Conservation (phyloP, 2,113 vertebrate genomes). For the Corythornis vintsioides region DNA sequence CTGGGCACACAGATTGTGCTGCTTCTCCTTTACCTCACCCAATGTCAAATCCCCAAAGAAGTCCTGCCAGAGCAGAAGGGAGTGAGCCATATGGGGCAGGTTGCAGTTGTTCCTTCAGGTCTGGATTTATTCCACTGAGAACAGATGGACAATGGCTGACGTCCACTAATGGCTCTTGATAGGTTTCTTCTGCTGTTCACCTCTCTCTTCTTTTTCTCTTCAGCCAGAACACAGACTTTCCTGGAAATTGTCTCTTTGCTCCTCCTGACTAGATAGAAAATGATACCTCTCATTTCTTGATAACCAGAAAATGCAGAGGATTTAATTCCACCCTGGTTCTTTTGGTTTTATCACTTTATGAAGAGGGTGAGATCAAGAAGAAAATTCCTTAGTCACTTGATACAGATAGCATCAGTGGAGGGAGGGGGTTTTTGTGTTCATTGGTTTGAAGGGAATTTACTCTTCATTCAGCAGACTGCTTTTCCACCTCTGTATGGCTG, state of each 20-base stretch:
- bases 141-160: constrained; percentile 68
- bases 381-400: constrained; percentile 31
- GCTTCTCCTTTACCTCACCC: constrained; percentile 54
- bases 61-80: constrained; percentile 30
- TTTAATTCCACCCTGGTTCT: constrained; percentile 24
- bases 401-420: constrained; percentile 29
- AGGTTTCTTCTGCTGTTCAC: constrained; percentile 44
- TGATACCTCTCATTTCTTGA: background rate
- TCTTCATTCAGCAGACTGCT: background rate
- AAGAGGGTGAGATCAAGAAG: constrained; percentile 37
- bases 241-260: constrained; percentile 27
- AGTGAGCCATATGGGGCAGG: constrained; percentile 53
- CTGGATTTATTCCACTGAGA: constrained; percentile 66
- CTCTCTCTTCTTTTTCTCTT: constrained; percentile 28
- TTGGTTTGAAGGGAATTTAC: constrained; percentile 33
- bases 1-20: background rate
- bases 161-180: constrained; percentile 55
- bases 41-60: constrained; percentile 56
- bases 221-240: background rate
- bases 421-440: background rate
- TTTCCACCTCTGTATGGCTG: background rate
- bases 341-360: constrained; percentile 21
- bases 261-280: constrained; percentile 12
- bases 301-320: constrained; percentile 10
- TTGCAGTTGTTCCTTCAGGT: constrained; percentile 66